These are phyloP conservation scores for Lycaon pictus DNA, from an alignment of 2,113 vertebrate species.

Conservation along the genomic window DNA sequence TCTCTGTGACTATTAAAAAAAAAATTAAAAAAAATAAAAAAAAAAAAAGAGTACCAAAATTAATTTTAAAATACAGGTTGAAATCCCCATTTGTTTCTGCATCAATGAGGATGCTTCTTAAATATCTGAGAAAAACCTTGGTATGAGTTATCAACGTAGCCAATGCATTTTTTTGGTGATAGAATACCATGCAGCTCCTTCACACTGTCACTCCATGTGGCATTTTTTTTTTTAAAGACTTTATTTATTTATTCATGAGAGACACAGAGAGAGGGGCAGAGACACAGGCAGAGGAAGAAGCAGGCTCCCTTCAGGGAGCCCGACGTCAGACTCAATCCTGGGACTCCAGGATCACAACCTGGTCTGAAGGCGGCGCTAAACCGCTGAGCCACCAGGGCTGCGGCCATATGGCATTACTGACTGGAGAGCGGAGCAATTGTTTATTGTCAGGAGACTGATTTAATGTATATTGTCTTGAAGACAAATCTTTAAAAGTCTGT, in stretches of 20 bases:
- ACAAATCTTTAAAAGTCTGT: background rate
- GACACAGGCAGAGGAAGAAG: no score
- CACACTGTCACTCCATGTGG: background rate
- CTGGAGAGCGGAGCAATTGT: background rate
- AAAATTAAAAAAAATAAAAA: background rate
- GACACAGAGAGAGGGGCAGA: no score
- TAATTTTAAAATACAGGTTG: background rate
- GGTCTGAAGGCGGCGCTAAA: no score
- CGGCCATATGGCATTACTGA: background rate
- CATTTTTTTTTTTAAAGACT: background rate
- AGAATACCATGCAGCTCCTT: background rate
- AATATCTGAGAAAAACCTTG: background rate
- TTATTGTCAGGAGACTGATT: background rate
- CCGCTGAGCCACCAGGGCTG: no score
- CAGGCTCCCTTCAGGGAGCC: no score
- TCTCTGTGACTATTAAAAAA: no score
- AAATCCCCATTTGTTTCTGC: background rate
- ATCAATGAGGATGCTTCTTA: background rate
- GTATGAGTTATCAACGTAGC: background rate
- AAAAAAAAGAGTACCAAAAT: background rate
- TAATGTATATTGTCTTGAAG: background rate
- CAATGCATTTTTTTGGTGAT: background rate
- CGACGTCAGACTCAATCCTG: no score
- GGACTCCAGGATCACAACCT: no score
- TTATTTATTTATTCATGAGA: no score